Conservation (phyloP, 2,888 invertebrate species). For the Blastobasis lacticolella region DNA sequence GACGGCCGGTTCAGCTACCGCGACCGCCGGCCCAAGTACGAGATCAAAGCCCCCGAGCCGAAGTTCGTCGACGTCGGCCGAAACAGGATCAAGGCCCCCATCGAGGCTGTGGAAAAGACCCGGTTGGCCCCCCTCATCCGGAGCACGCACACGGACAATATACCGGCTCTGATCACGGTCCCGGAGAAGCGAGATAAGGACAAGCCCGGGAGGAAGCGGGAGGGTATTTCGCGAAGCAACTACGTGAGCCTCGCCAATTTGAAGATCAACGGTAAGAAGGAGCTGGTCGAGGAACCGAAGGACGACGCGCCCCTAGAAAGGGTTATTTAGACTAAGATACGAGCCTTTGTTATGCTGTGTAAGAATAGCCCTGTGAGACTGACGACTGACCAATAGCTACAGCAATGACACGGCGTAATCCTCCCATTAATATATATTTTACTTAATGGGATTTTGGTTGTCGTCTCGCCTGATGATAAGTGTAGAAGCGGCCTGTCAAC, state of each 20-base stretch:
- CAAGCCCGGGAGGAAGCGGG: conserved; percentile 33
- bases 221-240: conserved; percentile 59
- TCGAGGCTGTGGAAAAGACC: conserved; percentile 17
- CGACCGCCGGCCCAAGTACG: conserved; percentile 35
- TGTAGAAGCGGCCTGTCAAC: not conserved
- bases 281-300: conserved; percentile 10
- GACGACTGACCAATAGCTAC: conserved; percentile 1
- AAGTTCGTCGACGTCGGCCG: conserved; percentile 42
- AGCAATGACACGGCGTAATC: not conserved
- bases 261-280: conserved; percentile 43
- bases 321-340: conserved; percentile 30
- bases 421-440: not conserved
- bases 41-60: conserved; percentile 25
- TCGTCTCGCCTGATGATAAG: not conserved
- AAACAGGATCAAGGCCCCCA: conserved; percentile 41
- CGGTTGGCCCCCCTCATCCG: conserved; percentile 27
- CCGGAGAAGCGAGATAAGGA: conserved; percentile 17
- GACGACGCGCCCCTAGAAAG: conserved; percentile 37
- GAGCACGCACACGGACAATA: conserved; percentile 24
- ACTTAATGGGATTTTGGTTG: not conserved
- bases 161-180: conserved; percentile 26
- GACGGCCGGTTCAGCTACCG: conserved; percentile 59
- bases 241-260: conserved; percentile 65
- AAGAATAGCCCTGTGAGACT: no score
- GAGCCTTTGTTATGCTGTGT: not conserved